A percentile compares a stretch with the other conserved stretches of the same genome.
Evolutionary conservation across 2,888 invertebrate genomes (phyloP).

Genomic region (Ormyrus rosae): DNA sequence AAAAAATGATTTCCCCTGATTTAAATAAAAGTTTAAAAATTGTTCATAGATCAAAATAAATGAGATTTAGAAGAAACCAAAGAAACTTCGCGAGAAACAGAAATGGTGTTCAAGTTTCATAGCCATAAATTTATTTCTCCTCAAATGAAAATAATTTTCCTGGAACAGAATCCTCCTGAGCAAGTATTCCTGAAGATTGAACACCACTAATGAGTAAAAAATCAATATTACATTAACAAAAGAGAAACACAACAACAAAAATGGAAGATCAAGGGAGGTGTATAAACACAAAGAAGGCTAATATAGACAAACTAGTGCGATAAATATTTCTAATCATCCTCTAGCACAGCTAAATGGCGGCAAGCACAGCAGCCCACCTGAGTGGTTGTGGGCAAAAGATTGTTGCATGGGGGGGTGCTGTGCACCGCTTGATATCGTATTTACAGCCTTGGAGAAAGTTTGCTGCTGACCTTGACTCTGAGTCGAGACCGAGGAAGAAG

Average conservation of each 20-base stretch:
- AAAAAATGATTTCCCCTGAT: not conserved
- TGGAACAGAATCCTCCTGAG: conserved; percentile 8
- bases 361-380: conserved; percentile 69
- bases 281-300: conserved; percentile 40
- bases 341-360: conserved; percentile 52
- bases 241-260: conserved; percentile 13
- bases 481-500: conserved; percentile 68
- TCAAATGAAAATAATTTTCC: not conserved
- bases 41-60: conserved; percentile 17
- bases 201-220: not conserved
- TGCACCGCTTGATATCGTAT: conserved; percentile 67
- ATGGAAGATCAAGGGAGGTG: conserved; percentile 20
- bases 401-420: conserved; percentile 75
- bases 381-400: conserved; percentile 73
- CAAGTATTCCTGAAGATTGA: conserved; percentile 28
- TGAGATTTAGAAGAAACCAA: not conserved
- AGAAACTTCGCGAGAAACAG: conserved; percentile 15
- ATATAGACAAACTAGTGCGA: conserved; percentile 27
- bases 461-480: conserved; percentile 64
- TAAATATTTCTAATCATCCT: conserved; percentile 25
- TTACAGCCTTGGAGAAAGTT: conserved; percentile 64
- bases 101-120: conserved; percentile 30
- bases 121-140: not conserved
- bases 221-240: not conserved
- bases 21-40: not conserved